A percentile compares a stretch with the other conserved stretches of the same genome.
phyloP scores from a whole-genome alignment of 1,140 invertebrate genomes.

The Meloidogyne chitwoodi region DNA sequence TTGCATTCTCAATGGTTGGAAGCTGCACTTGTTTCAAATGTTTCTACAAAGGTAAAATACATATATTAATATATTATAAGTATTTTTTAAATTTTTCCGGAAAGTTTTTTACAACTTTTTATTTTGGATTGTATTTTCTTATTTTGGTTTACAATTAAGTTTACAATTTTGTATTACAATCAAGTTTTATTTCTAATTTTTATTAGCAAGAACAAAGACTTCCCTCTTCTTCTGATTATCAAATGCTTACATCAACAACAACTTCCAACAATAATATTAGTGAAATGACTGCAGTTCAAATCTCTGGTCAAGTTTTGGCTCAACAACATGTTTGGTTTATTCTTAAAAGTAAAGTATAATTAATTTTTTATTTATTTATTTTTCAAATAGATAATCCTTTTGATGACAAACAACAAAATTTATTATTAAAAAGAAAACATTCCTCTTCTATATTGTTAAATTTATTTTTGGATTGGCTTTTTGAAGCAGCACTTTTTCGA shows the following conservation, averaged over 20 bases:
- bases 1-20: slow-evolving; percentile 38
- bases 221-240: background rate
- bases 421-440: background rate
- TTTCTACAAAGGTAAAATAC: background rate
- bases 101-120: too few relatives aligned
- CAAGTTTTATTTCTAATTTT: background rate
- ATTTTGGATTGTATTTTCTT: too few relatives aligned
- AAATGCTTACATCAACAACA: background rate
- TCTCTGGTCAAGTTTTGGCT: slow-evolving; percentile 12
- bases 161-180: too few relatives aligned
- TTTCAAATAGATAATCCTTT: background rate
- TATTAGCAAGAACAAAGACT: background rate
- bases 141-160: too few relatives aligned
- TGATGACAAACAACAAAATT: background rate
- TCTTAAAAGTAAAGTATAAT: slow-evolving; percentile 9
- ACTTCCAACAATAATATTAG: background rate
- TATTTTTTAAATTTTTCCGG: too few relatives aligned
- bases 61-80: too few relatives aligned
- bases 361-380: background rate
- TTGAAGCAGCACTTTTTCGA: background rate
- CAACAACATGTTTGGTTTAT: slow-evolving; percentile 33
- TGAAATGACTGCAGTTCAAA: slow-evolving; percentile 22
- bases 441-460: background rate
- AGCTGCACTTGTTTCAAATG: background rate
- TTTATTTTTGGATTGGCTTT: background rate